phyloP scores from a whole-genome alignment of 2,888 invertebrate species.

The Rotaria sp. region DNA sequence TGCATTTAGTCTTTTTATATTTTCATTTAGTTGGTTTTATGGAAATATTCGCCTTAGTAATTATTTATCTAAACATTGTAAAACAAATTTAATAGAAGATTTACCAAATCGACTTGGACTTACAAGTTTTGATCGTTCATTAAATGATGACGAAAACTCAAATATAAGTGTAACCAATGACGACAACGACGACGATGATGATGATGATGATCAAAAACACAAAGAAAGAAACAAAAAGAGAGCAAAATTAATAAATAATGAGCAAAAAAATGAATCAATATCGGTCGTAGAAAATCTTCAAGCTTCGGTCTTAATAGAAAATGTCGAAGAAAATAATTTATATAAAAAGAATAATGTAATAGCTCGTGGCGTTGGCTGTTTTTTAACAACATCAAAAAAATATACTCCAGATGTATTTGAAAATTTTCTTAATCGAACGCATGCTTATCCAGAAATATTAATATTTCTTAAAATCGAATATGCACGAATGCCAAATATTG shows the following conservation, averaged over 20 bases:
- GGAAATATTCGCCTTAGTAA: neutral
- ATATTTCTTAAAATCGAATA: constrained; percentile 24
- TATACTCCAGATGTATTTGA: constrained; percentile 3
- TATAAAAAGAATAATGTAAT: neutral
- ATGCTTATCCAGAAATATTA: neutral
- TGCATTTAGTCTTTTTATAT: neutral
- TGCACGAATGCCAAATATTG: neutral
- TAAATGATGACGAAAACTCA: neutral
- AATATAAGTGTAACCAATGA: neutral
- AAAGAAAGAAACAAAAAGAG: neutral
- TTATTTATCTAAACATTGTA: neutral
- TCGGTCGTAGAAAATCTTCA: neutral
- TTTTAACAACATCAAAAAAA: constrained; percentile 9
- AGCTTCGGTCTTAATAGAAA: neutral
- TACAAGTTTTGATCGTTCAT: neutral
- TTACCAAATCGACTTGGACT: neutral
- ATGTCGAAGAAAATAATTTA: neutral
- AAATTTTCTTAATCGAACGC: neutral
- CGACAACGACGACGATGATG: neutral
- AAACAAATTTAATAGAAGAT: neutral
- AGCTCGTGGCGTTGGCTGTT: neutral
- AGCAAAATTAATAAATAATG: neutral
- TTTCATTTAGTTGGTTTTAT: constrained; percentile 25
- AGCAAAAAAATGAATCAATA: neutral
- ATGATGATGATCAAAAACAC: neutral